A percentile compares a stretch with the other conserved stretches of the same genome.
These are phyloP conservation scores for Drosophila histrio DNA, from an alignment of 2,888 invertebrate species.

Conservation along the genomic window DNA sequence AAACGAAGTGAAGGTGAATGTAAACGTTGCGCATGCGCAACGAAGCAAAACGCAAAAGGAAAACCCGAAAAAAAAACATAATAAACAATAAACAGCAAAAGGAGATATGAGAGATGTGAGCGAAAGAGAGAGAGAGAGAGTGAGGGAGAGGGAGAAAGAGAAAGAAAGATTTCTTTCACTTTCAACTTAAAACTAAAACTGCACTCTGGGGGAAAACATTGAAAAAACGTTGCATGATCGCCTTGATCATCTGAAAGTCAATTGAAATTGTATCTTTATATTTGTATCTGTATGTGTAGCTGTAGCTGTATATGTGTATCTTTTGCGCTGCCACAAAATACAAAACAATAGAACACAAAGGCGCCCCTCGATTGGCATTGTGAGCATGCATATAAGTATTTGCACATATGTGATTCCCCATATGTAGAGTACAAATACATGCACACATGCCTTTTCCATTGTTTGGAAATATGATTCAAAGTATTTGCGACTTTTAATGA, in stretches of 20 bases:
- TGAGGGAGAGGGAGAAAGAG: neutral
- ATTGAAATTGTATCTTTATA: slow-evolving; percentile 2
- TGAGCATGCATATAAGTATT: neutral
- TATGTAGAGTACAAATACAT: neutral
- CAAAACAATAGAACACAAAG: slow-evolving; percentile 7
- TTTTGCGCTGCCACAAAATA: neutral
- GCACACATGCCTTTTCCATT: neutral
- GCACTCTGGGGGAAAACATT: neutral
- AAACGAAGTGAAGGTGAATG: slow-evolving; percentile 64
- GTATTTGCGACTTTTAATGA: neutral
- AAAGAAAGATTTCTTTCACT: slow-evolving; percentile 41
- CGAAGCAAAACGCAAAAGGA: slow-evolving; percentile 34
- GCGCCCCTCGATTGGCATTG: slow-evolving; percentile 11
- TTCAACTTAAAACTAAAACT: slow-evolving; percentile 25
- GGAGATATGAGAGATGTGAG: slow-evolving; percentile 1
- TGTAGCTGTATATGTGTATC: neutral
- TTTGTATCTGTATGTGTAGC: neutral
- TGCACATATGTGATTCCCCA: slow-evolving; percentile 1
- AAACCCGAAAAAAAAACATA: neutral
- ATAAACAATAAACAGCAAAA: neutral
- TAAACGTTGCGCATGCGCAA: slow-evolving; percentile 58
- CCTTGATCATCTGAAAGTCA: neutral
- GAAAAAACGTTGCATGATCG: slow-evolving; percentile 10
- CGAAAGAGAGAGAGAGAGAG: neutral
- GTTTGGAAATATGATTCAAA: slow-evolving; percentile 13